Conservation (phyloP, 2,797 vertebrate species). For the Masticophis lateralis region DNA sequence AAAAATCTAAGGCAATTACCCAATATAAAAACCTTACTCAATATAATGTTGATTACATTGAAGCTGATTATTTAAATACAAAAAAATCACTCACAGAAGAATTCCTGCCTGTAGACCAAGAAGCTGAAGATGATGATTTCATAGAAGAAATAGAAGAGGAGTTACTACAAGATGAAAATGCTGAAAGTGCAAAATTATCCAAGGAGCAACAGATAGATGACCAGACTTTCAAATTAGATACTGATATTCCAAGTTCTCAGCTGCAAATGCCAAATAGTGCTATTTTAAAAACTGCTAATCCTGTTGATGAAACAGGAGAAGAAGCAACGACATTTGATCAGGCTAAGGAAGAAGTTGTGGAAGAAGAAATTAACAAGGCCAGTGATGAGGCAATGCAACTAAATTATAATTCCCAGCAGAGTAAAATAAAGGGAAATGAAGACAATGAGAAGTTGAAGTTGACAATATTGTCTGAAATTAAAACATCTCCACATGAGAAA, state of each 20-base stretch:
- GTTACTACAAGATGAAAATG: slow-evolving; percentile 93
- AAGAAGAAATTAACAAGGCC: not conserved
- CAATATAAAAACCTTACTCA: slow-evolving; percentile 28
- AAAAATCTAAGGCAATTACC: not conserved
- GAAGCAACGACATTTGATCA: slow-evolving; percentile 35
- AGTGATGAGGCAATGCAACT: accelerated
- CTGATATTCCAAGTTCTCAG: slow-evolving; percentile 27
- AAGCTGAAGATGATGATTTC: slow-evolving; percentile 46
- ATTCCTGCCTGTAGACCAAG: slow-evolving; percentile 17
- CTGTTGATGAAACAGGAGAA: slow-evolving; percentile 29
- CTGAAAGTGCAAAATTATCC: slow-evolving; percentile 67
- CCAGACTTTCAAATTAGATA: not conserved
- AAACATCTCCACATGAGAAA: not conserved
- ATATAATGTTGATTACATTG: slow-evolving; percentile 29
- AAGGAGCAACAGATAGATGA: slow-evolving; percentile 31
- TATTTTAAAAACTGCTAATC: slow-evolving; percentile 12
- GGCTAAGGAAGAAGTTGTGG: not conserved
- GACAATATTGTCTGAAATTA: not conserved
- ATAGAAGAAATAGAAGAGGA: slow-evolving; percentile 62
- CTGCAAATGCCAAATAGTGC: slow-evolving; percentile 18
- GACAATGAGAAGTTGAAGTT: not conserved
- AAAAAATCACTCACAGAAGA: slow-evolving; percentile 24
- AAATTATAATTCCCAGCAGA: not conserved
- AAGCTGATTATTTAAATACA: slow-evolving; percentile 37
- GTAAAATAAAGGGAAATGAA: not conserved